Percentiles rank a stretch among this genome's conserved stretches.
Conservation (phyloP, 2,113 vertebrate genomes). For the Urocynchramus pylzowi region DNA sequence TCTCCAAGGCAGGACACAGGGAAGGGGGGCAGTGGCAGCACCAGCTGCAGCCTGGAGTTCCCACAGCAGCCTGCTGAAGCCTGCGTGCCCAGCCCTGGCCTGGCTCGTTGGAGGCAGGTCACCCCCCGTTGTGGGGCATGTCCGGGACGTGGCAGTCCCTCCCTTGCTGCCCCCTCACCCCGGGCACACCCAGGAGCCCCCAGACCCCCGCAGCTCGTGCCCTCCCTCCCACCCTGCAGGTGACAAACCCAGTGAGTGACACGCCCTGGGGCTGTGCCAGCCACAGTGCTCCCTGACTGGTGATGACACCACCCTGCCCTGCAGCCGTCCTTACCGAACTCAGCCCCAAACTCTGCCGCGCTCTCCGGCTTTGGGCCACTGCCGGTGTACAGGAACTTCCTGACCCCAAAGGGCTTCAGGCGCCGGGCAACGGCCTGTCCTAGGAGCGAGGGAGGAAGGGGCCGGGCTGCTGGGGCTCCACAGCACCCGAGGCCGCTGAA, state of each 20-base stretch:
- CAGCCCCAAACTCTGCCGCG: constrained; percentile 80
- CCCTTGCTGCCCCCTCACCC: too few relatives aligned
- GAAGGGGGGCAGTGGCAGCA: neutral
- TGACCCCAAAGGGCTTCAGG: constrained; percentile 90
- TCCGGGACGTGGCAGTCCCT: accelerated
- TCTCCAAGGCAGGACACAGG: accelerated
- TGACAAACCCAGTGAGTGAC: accelerated
- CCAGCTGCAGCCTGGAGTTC: accelerated
- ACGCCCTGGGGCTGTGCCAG: neutral
- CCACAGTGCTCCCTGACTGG: accelerated
- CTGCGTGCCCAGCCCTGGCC: accelerated
- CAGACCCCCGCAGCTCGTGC: too few relatives aligned
- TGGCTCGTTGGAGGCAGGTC: accelerated
- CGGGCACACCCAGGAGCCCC: accelerated
- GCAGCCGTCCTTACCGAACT: constrained; percentile 78
- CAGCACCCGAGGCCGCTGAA: accelerated
- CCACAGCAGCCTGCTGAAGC: too few relatives aligned
- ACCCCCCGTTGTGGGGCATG: accelerated
- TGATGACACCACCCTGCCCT: accelerated
- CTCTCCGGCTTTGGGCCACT: constrained; percentile 69
- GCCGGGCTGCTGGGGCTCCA: neutral
- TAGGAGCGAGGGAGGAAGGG: constrained; percentile 14
- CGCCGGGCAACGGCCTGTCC: constrained; percentile 89
- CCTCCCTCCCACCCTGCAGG: accelerated
- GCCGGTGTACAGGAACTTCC: constrained; percentile 88